These are phyloP conservation scores for Ceratina japonica DNA, from an alignment of 1,140 invertebrate genomes.

Conservation along the genomic window DNA sequence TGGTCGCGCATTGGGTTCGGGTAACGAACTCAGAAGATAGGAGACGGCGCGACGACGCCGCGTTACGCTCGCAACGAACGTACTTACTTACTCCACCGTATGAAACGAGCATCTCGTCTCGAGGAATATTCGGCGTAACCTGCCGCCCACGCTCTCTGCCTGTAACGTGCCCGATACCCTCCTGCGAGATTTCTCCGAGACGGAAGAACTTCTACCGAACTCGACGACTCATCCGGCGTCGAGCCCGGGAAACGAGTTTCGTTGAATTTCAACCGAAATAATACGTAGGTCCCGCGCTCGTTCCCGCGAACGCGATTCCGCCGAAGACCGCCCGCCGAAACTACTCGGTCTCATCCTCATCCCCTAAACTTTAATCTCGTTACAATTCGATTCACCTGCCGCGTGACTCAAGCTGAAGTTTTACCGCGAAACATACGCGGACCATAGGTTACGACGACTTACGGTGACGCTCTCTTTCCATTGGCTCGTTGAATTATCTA, in stretches of 20 bases:
- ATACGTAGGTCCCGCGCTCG: constrained; percentile 27
- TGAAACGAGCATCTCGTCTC: background rate
- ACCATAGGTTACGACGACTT: background rate
- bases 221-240: constrained; percentile 17
- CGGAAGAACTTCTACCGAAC: constrained; percentile 18
- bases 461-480: background rate
- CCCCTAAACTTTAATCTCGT: constrained; percentile 31
- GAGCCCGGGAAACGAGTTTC: constrained; percentile 40
- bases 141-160: background rate
- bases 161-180: constrained; percentile 27
- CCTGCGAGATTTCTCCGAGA: constrained; percentile 28
- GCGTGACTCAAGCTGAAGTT: background rate
- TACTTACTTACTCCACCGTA: background rate
- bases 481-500: too few relatives aligned
- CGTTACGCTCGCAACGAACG: background rate
- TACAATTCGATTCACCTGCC: constrained; percentile 31
- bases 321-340: constrained; percentile 10
- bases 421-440: background rate
- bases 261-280: constrained; percentile 38
- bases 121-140: constrained; percentile 5
- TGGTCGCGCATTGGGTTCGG: constrained; percentile 39
- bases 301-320: constrained; percentile 23
- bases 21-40: constrained; percentile 35
- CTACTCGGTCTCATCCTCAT: background rate
- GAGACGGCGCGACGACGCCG: background rate